Evolutionary conservation across 2,888 invertebrate species (phyloP), one percentile per base, ranked within the genome.

Genomic region (Dendrolimus pini): DNA sequence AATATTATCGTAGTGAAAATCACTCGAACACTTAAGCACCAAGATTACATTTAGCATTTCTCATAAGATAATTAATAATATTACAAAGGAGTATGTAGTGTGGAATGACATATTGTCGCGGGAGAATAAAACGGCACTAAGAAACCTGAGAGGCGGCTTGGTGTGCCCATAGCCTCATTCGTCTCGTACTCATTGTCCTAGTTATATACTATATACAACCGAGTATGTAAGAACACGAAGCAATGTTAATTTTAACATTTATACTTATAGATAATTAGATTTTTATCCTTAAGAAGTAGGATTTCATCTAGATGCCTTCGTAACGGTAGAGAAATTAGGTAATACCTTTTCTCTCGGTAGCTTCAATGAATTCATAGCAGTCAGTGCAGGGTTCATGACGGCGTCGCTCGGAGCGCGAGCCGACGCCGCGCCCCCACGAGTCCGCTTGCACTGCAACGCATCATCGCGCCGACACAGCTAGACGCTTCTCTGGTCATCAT

Each of bases 221-320:
- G 71, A 75, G 74, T 83, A 79, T 78, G 68, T 84, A 85, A 83
- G 78, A 75, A 83, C 78, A 78, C 73, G 71, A 89, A 90, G 90
- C 90, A 89, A 90, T 90, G 87, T 89, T 89, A 89, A 89, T 89
- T 90, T 88, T 89, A 90, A 89, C 82, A 86, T 86, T 54, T 47
- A 47, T 47, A 47, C 47, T 83, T 77, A 80, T 88, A 88, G 80
- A 75, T 89, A 89, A 86, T 87, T 89, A 89, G 87, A 88, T 80
- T 88, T 89, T 88, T 89, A 90, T 89, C 85, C 79, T 75, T 90
- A 89, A 89, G 87, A 47, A 77, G 90, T 90, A 90, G 90, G 85
- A 83, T 87, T 89, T 88, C 89, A 88, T 90, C 83, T 90, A 90
- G 90, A 85, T 88, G 90, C 89, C 89, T 90, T 90, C 82, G 86